phyloP scores from a whole-genome alignment of 2,888 invertebrate species.

The Cryptocephalus primarius region DNA sequence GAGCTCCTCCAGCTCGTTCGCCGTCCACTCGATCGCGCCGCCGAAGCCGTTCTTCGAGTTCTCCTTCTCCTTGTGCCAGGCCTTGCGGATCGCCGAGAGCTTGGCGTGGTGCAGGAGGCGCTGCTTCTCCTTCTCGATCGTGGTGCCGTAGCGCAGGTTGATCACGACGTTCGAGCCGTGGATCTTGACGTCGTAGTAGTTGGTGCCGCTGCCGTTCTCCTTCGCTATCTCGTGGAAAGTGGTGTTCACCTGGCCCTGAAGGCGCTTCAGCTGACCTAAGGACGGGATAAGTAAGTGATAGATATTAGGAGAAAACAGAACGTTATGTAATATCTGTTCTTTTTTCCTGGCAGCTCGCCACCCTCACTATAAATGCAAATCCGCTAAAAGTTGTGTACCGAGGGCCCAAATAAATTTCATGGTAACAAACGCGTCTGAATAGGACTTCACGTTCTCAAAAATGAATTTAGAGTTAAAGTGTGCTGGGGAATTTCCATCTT shows the following conservation, averaged over 20 bases:
- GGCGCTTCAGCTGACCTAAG: constrained; percentile 68
- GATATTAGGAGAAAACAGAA: too few relatives aligned
- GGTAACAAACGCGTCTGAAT: too few relatives aligned
- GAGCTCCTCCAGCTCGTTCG: constrained; percentile 81
- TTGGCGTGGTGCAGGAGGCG: constrained; percentile 85
- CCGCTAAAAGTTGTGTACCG: too few relatives aligned
- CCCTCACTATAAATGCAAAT: too few relatives aligned
- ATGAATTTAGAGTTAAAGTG: too few relatives aligned
- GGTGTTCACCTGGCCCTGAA: constrained; percentile 84
- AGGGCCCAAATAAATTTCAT: too few relatives aligned
- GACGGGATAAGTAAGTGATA: neutral
- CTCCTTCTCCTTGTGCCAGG: constrained; percentile 89
- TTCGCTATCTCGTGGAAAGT: constrained; percentile 75
- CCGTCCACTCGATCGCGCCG: constrained; percentile 75
- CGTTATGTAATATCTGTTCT: too few relatives aligned
- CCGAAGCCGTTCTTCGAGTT: constrained; percentile 66
- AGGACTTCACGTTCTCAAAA: too few relatives aligned
- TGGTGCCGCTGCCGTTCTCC: constrained; percentile 60
- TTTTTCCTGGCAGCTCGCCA: too few relatives aligned
- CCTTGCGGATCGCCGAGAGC: constrained; percentile 73
- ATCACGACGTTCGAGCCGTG: constrained; percentile 84
- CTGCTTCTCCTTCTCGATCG: constrained; percentile 79
- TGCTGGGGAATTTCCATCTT: too few relatives aligned
- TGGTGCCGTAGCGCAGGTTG: constrained; percentile 90
- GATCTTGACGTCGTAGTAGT: constrained; percentile 79